Base-by-base conservation (phyloP, 2,797 vertebrate genomes). In the Eptatretus atami region DNA sequence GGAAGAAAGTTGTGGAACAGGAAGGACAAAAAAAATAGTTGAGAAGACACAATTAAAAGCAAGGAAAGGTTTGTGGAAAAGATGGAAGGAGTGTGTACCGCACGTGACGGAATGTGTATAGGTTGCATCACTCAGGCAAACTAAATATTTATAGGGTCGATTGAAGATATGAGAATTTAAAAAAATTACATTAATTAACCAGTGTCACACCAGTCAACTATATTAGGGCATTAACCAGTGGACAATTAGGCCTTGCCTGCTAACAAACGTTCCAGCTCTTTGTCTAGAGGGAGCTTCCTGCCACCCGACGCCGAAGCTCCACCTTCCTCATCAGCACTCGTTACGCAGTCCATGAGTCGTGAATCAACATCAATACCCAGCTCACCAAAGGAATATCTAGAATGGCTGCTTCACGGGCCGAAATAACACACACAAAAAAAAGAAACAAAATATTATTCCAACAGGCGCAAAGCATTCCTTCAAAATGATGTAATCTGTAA, bases 291-390 rank as follows among this genome's bases (percentile, higher is more conserved):
- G 71, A 83, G 79, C 69, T 95, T 98, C 76, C 95, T 96, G 63
- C 80, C 77, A 55, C 82, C 78, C 13, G 82, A 76, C 64, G 83
- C 57, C n/a, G 24, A n/a, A n/a, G 57, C 57, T 11, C n/a, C n/a
- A 25, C 57, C 83, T 74, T 98, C 92, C 67, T 98, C 92, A 76
- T 98, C 92, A 65, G 90, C 85, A 55, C 81, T 95, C 70, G 88
- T 82, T 60, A 98, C 92, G 15, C 88, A 96, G 74, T 95, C 88
- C 68, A 98, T 68, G 44, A 96, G 78, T 65, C 92, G 81, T 65
- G 90, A 98, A 98, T 83, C 73, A 96, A 72, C 92, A 98, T 98
- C 68, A 98, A 86, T 61, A 95, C 88, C 90, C 92, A 96, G 70
- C 92, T 98, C 74, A 98, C 84, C 88, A 98, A 94, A 52, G 92